phyloP scores from a whole-genome alignment of 2,888 invertebrate species.

The Sinelater perroti region DNA sequence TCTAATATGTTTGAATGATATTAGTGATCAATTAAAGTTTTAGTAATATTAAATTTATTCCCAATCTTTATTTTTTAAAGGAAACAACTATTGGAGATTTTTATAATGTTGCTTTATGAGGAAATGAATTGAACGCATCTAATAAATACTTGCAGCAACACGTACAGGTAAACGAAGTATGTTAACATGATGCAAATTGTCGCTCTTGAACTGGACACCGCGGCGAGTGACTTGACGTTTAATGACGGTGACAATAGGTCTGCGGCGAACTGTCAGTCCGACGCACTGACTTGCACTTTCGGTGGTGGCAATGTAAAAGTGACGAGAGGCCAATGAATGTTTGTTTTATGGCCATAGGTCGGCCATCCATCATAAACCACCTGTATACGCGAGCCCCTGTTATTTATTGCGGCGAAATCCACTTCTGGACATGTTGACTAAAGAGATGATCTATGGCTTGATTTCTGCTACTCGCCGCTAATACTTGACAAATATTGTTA shows the following conservation, averaged over 20 bases:
- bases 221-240: too few relatives aligned
- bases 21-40: too few relatives aligned
- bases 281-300: constrained; percentile 30
- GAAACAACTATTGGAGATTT: too few relatives aligned
- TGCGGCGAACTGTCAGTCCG: constrained; percentile 10
- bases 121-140: too few relatives aligned
- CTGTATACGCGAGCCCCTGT: constrained; percentile 50
- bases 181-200: too few relatives aligned
- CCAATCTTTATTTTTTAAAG: too few relatives aligned
- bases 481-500: constrained; percentile 59
- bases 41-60: too few relatives aligned
- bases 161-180: too few relatives aligned
- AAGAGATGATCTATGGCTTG: constrained; percentile 58
- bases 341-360: constrained; percentile 53
- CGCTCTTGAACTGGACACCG: too few relatives aligned
- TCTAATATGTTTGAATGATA: too few relatives aligned
- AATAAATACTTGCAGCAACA: too few relatives aligned
- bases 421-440: constrained; percentile 58
- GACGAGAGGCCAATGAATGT: constrained; percentile 56
- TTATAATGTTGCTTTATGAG: too few relatives aligned
- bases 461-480: constrained; percentile 56
- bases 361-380: constrained; percentile 59
- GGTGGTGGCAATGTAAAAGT: constrained; percentile 41
- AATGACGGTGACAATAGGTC: neutral
- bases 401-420: constrained; percentile 56